phyloP scores from a whole-genome alignment of 2,113 vertebrate species.

The Dendropsophus ebraccatus region DNA sequence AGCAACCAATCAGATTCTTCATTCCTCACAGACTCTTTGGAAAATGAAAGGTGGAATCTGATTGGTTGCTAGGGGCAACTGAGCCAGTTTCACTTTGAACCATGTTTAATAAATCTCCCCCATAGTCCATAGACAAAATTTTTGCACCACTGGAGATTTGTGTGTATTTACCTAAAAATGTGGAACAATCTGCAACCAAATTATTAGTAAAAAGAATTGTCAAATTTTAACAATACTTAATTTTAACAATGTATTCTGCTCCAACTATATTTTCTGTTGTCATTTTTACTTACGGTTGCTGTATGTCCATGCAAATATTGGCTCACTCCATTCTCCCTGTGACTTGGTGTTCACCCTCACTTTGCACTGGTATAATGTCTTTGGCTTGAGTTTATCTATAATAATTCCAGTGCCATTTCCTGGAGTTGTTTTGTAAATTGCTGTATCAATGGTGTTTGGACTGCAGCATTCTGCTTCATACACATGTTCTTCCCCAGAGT shows the following conservation, averaged over 20 bases:
- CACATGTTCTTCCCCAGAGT: conserved; percentile 74
- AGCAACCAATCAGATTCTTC: no score
- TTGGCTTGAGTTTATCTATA: conserved; percentile 75
- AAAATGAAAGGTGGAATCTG: no score
- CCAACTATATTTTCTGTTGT: background rate
- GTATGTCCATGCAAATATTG: conserved; percentile 81
- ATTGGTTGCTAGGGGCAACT: no score
- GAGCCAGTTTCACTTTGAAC: no score
- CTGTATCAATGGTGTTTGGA: conserved; percentile 61
- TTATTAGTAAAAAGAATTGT: background rate
- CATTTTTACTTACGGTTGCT: conserved; percentile 80
- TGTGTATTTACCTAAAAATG: no score
- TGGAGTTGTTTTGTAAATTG: conserved; percentile 67
- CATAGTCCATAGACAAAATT: no score
- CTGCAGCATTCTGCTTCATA: conserved; percentile 78
- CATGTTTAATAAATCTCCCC: no score
- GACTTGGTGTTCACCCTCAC: conserved; percentile 77
- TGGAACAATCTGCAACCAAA: background rate
- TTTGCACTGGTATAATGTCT: conserved; percentile 79
- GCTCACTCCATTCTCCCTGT: conserved; percentile 77
- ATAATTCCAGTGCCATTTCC: conserved; percentile 75
- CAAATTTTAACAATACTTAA: background rate
- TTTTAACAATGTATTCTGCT: background rate
- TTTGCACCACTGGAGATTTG: no score
- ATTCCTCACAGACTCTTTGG: no score